These are phyloP conservation scores for Ophthalmolycus amberensis DNA, from an alignment of 2,113 vertebrate species.

Conservation along the genomic window DNA sequence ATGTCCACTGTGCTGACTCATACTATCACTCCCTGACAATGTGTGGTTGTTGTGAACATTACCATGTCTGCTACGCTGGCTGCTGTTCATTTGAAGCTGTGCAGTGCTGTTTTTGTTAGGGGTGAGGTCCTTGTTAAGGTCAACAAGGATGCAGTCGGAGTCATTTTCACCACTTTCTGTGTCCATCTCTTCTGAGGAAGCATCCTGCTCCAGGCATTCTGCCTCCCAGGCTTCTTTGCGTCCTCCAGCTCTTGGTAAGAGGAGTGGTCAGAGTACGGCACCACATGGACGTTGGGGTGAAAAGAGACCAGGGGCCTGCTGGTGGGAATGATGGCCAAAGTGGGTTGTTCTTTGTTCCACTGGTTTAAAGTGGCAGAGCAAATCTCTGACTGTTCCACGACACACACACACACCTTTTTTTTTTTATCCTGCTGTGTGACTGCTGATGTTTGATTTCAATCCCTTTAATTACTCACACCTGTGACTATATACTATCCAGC, in stretches of 20 bases:
- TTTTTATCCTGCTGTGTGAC: background rate
- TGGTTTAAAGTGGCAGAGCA: conserved; percentile 70
- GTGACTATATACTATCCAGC: no score
- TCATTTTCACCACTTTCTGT: conserved; percentile 51
- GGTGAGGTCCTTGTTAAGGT: conserved; percentile 41
- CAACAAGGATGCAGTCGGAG: conserved; percentile 64
- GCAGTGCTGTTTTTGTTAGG: background rate
- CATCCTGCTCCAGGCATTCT: conserved; percentile 23
- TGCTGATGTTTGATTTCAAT: background rate
- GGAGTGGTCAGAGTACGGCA: conserved; percentile 97
- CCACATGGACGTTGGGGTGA: conserved; percentile 84
- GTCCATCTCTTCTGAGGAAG: conserved; percentile 61
- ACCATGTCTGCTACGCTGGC: background rate
- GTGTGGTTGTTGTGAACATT: background rate
- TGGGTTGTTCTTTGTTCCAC: conserved; percentile 89
- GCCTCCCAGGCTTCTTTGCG: conserved; percentile 25
- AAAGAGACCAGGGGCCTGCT: conserved; percentile 85
- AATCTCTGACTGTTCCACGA: conserved; percentile 83
- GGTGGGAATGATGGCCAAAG: conserved; percentile 92
- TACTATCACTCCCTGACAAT: background rate
- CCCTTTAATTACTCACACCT: no score
- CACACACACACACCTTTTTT: background rate
- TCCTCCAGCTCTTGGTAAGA: conserved; percentile 90
- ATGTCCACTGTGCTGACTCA: conserved; percentile 22
- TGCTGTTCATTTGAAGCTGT: background rate